Evolutionary conservation across 2,113 vertebrate genomes (phyloP).

Genomic region (human (Homo sapiens)): DNA sequence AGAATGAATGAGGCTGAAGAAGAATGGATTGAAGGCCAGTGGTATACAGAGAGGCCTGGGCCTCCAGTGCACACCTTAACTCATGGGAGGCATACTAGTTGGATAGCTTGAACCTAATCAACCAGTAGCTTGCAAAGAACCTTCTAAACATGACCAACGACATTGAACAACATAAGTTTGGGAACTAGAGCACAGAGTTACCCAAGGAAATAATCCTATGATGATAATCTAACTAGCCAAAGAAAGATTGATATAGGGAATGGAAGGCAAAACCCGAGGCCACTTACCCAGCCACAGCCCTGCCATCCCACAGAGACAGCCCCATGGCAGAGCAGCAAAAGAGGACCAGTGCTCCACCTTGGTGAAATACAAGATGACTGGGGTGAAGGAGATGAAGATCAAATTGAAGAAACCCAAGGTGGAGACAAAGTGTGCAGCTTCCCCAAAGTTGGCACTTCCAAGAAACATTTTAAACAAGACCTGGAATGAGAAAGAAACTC

Average conservation of each 20-base stretch:
- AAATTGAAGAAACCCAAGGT: conserved; percentile 98
- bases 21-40: background rate
- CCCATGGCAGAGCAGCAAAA: conserved; percentile 95
- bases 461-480: conserved; percentile 99
- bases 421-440: conserved; percentile 96
- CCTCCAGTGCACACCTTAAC: background rate
- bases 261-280: fast-evolving
- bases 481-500: conserved; percentile 79
- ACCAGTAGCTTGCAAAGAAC: background rate
- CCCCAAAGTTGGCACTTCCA: conserved; percentile 96
- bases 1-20: background rate
- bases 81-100: background rate
- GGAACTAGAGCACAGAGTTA: background rate
- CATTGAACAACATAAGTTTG: background rate
- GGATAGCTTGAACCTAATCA: background rate
- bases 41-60: background rate
- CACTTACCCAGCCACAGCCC: conserved; percentile 96
- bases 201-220: background rate
- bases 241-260: background rate
- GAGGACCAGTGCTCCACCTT: conserved; percentile 98
- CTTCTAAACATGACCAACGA: background rate
- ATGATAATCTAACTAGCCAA: background rate
- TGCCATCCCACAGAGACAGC: conserved; percentile 96
- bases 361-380: conserved; percentile 96
- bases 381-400: conserved; percentile 96